Evolutionary conservation across 1,140 invertebrate species (phyloP), one percentile per base, ranked within the genome.

Genomic region (Heliothis subflexa): DNA sequence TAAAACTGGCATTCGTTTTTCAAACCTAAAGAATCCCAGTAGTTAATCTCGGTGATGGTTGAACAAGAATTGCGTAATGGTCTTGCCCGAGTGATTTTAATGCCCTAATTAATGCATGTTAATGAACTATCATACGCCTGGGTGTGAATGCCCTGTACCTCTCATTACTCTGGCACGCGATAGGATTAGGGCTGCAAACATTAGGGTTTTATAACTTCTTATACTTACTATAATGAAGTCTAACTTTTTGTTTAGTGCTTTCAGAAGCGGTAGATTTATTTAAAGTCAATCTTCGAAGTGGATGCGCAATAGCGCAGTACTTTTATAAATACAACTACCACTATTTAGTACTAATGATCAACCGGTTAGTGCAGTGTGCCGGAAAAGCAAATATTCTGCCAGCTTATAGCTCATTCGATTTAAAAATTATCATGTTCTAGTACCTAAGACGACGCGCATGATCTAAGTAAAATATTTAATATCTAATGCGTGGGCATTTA

Each of bases 71-170:
- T 78, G 80, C 80, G 77, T 81, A 78, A 78, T 81, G 64, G 80
- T 78, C 74, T 49, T 66, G 64, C 33, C 64, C 76, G 70, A 78
- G 71, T 76, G 77, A 78, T 78, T 78, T 70, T 74, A 78, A 81
- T 78, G 68, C 75, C 74, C 62, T 70, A 78, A 77, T 70, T 78
- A 73, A 81, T 78, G 75, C 70, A 81, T 81, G 80, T 66, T 81
- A 78, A 78, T 76, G 80, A 78, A 55, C 80, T 71, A 81, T 81
- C 77, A 72, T 55, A 78, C 57, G 66, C 66, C 33, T 68, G 28
- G 49, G 80, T 81, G 80, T 81, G 70, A 81, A 81, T 66, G 80
- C 76, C 80, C 80, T 78, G 25, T 4, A 68, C 47, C 61, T 54
- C 62, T 76, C 71, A 72, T 78, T 77, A 71, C 77, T 59, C 33